These are phyloP conservation scores for Eptesicus fuscus DNA, from an alignment of 2,113 vertebrate species.

Conservation along the genomic window DNA sequence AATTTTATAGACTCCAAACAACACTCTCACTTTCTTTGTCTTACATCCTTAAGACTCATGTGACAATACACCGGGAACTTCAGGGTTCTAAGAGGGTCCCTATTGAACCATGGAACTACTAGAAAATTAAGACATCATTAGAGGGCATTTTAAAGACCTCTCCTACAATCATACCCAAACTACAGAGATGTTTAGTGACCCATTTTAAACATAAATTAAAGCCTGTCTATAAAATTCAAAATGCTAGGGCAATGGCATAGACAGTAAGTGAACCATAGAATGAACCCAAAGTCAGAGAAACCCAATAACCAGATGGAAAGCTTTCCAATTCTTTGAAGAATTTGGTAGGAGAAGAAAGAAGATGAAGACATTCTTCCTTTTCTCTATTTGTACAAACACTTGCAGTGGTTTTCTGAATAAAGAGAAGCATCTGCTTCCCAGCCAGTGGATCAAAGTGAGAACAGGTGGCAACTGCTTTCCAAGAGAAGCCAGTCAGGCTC, in stretches of 20 bases:
- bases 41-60: background rate
- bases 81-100: background rate
- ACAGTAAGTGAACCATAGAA: background rate
- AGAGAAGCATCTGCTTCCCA: constrained; percentile 8
- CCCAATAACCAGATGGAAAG: background rate
- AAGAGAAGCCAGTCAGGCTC: background rate
- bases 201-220: constrained; percentile 1
- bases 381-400: background rate
- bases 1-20: background rate
- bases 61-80: background rate
- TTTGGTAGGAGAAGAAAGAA: background rate
- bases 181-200: background rate
- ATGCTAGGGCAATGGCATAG: background rate
- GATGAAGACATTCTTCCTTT: background rate
- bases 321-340: constrained; percentile 17
- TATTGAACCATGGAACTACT: background rate
- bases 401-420: background rate
- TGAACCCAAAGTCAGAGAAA: constrained; percentile 10
- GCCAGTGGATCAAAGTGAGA: background rate
- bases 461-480: background rate
- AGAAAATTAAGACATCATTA: background rate
- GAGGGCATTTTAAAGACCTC: background rate
- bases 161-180: background rate
- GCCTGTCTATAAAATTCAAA: background rate
- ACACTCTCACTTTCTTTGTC: background rate